A percentile compares a stretch with the other conserved stretches of the same genome.
Evolutionary conservation across 2,113 vertebrate species (phyloP).

Genomic region (Campylomormyrus tamandua): DNA sequence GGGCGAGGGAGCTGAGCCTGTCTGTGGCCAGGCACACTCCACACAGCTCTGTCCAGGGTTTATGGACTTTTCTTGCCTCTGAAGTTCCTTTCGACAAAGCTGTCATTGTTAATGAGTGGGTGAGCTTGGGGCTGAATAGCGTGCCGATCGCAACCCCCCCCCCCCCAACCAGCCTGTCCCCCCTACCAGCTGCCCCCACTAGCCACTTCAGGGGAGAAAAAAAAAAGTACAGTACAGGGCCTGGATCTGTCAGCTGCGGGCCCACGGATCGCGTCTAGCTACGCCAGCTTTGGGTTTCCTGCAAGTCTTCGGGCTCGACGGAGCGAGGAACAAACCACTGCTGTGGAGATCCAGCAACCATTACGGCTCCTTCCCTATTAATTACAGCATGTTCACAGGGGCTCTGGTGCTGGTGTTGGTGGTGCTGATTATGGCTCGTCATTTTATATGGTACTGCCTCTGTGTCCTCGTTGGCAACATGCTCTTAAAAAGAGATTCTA

Average conservation of each 20-base stretch:
- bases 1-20: no score
- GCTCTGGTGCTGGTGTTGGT: conserved; percentile 58
- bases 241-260: conserved; percentile 61
- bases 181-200: conserved; percentile 13
- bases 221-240: conserved; percentile 55
- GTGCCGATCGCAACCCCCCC: no score
- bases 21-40: no score
- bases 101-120: no score
- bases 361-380: conserved; percentile 32
- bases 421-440: conserved; percentile 55
- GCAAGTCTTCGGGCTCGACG: conserved; percentile 16
- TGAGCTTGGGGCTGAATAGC: no score
- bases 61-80: no score
- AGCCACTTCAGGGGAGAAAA: conserved; percentile 31
- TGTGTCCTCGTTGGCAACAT: conserved; percentile 52
- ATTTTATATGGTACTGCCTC: conserved; percentile 64
- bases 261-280: conserved; percentile 57
- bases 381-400: conserved; percentile 44
- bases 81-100: no score
- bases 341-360: conserved; percentile 32
- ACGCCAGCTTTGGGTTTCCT: conserved; percentile 51
- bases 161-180: background rate
- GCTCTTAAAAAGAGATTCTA: conserved; percentile 44
- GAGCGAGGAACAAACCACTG: background rate
- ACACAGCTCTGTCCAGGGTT: no score